Base-by-base conservation (phyloP, 2,797 vertebrate genomes). In the Myoxocephalus aenaeus region DNA sequence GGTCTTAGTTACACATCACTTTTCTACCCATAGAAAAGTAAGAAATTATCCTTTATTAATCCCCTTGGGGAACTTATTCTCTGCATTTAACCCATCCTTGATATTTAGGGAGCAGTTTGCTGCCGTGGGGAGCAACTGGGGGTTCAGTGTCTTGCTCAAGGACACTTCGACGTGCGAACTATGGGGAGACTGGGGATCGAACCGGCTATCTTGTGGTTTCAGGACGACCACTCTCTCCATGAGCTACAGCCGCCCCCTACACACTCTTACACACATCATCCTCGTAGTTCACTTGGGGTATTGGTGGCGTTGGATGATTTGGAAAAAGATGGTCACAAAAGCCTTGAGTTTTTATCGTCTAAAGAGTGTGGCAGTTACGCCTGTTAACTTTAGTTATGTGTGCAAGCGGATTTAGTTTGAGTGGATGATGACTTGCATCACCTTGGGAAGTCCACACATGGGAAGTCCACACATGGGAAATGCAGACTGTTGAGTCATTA, bases 301-400 rank as follows among this genome's bases (percentile, higher is more conserved):
- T 40, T 73, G 67, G 34, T 78, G 34, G 62, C 70, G 20, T 57
- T 79, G 50, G 48, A 65, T 75, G 57, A 14, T 15, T 74, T 80
- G 73, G 85, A 76, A 82, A 75, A 84, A 58, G n/a, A 40, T 11
- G 74, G 59, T 77, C 66, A 71, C 70, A 70, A 65, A 77, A 73
- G 36, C 78, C 51, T 29, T 75, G 64, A 79, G 78, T 85, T 84
- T 69, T 87, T 84, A 69, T 76, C 77, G 81, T 84, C 62, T 73
- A 20, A 22, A 36, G 15, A 76, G 74, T 53, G 64, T 76, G 50
- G 76, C 50, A 48, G 34, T 67, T 67, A 64, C 34, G 44, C 71
- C 53, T n/a, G 42, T 77, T 76, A 68, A 71, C 61, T 74, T 75
- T 18, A 80, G 80, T 65, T 58, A 54, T 69, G 64, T 77, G 72